These are phyloP conservation scores for Brachypteracias leptosomus DNA, from an alignment of 2,113 vertebrate genomes.

Conservation along the genomic window DNA sequence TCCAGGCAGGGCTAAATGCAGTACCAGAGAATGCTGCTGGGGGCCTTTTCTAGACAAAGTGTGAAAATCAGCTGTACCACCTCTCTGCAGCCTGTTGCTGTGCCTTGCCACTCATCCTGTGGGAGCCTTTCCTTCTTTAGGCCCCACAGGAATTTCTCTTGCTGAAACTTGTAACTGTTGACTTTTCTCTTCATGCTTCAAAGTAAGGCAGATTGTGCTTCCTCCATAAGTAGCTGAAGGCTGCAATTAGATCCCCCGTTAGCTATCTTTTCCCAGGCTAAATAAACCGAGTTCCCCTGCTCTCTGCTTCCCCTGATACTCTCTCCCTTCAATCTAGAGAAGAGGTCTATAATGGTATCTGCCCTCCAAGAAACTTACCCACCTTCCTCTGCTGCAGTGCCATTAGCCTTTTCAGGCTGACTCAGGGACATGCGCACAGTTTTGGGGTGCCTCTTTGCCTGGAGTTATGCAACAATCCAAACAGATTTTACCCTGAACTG, in stretches of 20 bases:
- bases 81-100: background rate
- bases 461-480: background rate
- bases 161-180: background rate
- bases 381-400: background rate
- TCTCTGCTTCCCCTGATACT: background rate
- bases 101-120: background rate
- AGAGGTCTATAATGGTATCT: background rate
- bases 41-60: background rate
- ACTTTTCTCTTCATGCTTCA: background rate
- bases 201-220: background rate
- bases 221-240: background rate
- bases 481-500: background rate
- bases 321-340: background rate
- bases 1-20: background rate
- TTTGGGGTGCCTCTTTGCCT: background rate
- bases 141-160: background rate
- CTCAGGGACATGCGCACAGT: fast-evolving
- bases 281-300: background rate
- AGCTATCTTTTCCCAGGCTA: background rate
- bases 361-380: background rate
- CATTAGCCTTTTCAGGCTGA: background rate
- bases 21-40: background rate
- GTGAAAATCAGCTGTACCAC: background rate
- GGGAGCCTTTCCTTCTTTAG: background rate
- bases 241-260: background rate